Evolutionary conservation across 2,113 vertebrate species (phyloP), one percentile per base, ranked within the genome.

Genomic region (Mola mola): DNA sequence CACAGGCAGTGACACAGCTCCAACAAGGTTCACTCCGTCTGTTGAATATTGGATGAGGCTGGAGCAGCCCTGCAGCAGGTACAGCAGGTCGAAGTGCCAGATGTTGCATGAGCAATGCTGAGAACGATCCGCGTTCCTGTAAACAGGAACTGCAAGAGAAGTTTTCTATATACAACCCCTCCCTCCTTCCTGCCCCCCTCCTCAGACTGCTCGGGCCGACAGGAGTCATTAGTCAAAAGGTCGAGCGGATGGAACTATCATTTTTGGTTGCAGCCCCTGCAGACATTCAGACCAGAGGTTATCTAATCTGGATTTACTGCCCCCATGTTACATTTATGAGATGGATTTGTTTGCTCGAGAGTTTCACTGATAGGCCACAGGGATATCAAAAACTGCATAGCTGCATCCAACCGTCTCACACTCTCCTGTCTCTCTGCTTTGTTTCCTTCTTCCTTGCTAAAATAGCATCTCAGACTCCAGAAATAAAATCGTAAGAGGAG

Each of bases 291-390:
- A 59, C 36, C 61, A 11, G 38, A 51, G 75, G 53, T 74, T 72
- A 57, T 74, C 62, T 66, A 57, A 72, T 78, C 73, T 69, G 52
- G 67, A 71, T 80, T 76, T 83, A 59, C 68, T 26, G 63, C 68
- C 60, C 47, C 7, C 53, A 48, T 74, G 82, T 83, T 82, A 46
- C 78, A 85, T 78, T 77, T 68, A 79, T 78, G 64, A 84, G 59
- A 68, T 51, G 42, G 74, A 79, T 53, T 38, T 57, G 56, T 85
- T 81, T 81, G 72, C 62, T 57, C 3, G 22, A 67, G 69, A 80
- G 16, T 81, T 72, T 57, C 31, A 13, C 67, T 31, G 70, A 80
- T 84, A 82, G 78, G 51, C 59, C 24, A 8, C 52, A 51, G n/a
- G 48, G 82, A 84, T 81, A 81, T 72, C 70, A 81, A 81, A 63